These are phyloP conservation scores for Caenorhabditis japonica DNA, from an alignment of 2,888 invertebrate species.

Conservation along the genomic window DNA sequence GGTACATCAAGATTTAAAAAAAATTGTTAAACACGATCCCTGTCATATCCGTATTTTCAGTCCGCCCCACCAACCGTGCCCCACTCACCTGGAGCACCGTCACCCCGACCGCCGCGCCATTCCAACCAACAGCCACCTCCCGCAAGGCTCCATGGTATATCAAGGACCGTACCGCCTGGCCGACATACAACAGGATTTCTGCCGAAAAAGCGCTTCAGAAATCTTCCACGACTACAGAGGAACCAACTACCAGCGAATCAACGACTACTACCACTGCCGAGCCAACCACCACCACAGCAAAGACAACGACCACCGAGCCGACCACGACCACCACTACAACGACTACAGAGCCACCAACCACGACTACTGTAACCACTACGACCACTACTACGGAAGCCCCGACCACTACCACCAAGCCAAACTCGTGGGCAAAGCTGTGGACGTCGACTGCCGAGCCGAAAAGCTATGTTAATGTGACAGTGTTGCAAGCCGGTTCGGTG, in stretches of 20 bases:
- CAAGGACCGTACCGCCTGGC: conserved; percentile 67
- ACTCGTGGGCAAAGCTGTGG: conserved; percentile 72
- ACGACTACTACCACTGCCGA: conserved; percentile 37
- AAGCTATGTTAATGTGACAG: conserved; percentile 69
- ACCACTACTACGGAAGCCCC: conserved; percentile 34
- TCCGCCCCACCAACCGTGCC: conserved; percentile 58
- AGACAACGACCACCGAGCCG: conserved; percentile 21
- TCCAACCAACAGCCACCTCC: conserved; percentile 54
- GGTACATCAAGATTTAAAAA: neutral
- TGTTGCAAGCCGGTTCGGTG: conserved; percentile 72
- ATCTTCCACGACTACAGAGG: conserved; percentile 39
- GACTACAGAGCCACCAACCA: conserved; percentile 32
- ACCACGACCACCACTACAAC: conserved; percentile 41
- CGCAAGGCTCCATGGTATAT: conserved; percentile 73
- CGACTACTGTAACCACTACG: conserved; percentile 50
- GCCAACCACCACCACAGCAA: conserved; percentile 25
- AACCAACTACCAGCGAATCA: conserved; percentile 24
- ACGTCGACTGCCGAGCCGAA: conserved; percentile 68
- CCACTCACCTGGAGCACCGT: conserved; percentile 71
- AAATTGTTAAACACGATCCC: neutral
- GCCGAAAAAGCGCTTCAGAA: conserved; percentile 52
- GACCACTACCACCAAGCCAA: conserved; percentile 56
- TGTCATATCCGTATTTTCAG: conserved; percentile 32
- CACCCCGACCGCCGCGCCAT: conserved; percentile 65
- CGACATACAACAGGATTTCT: conserved; percentile 63